Evolutionary conservation across 2,888 invertebrate genomes (phyloP), one percentile per base, ranked within the genome.

Genomic region (Eutolmus rufibarbis): DNA sequence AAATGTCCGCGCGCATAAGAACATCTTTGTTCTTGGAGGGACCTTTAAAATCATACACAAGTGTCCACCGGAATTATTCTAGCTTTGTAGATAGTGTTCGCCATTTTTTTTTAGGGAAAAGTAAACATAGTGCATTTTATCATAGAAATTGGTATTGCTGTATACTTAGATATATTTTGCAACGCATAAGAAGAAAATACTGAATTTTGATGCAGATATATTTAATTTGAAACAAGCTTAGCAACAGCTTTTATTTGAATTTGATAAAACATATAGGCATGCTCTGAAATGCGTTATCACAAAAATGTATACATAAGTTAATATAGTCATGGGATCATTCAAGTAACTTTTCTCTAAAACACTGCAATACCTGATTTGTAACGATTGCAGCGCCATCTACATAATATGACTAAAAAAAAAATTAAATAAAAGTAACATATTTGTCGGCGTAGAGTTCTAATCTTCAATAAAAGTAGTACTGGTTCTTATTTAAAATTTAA

Each of bases 21-120:
- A 78, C 78, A 46, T 78, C 78, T 78, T 78, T 78, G 78, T 78
- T 78, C 78, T 78, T n/a, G n/a, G n/a, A 19, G 46, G 46, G 37
- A 76, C 76, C 28, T 76, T 12, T 37, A 28, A 76, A 37, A 14
- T 31, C 76, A 14, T 28, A 66, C 66, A 66, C 66, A 66, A 66
- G 66, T 66, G 66, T 66, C 66, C 66, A 66, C 23, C 28, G 66
- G 66, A 66, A 66, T 66, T 66, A 28, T 66, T 28, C 28, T 12
- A 66, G 66, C 66, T 66, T 57, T 66, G 2, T 12, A 28, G 28
- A 66, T 66, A 66, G 23, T 66, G 19, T 14, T 28, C 66, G 66
- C 3, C 0, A 14, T 66, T 66, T 23, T 66, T 66, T 28, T 28
- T 66, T 23, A 28, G 12, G 5, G 28, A 23, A 66, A 66, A 28